Evolutionary conservation across 2,113 vertebrate genomes (phyloP), one percentile per base, ranked within the genome.

Genomic region (Jacana jacana): DNA sequence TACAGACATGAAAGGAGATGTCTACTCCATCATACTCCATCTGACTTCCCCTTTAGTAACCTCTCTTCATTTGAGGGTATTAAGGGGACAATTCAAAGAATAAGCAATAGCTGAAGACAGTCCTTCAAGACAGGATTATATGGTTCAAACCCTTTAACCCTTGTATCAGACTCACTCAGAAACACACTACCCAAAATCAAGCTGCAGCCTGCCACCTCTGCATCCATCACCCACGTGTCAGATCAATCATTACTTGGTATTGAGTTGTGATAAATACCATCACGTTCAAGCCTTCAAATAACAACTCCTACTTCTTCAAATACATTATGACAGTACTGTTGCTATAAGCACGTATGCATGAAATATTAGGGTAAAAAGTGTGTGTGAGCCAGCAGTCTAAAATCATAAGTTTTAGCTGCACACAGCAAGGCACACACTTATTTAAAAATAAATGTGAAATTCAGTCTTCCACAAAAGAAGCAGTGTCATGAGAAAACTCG

Each of bases 401-500:
- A 95, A 72, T 10, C 9, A 0, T 44, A 49, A 63, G 39, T 24
- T 95, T 91, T 57, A 88, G 66, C 75, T 95, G 78, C 88, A 92
- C 70, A 24, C 83, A 83, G 91, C 86, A 93, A 92, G 51, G 61
- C 82, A 96, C 37, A 93, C 42, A 81, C 91, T 94, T 88, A 89
- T 92, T 97, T 94, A 61, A 95, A 97, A 97, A 93, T 73, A 95
- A 94, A 94, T 82, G 81, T 97, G 95, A 97, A 97, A 96, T 97
- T 48, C 88, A 95, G 90, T 96, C 93, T 97, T 96, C 90, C 95
- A 98, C 82, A 97, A 97, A 98, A 97, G 95, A 35, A 97, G 98
- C 97, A 95, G 85, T 35, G 97, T 98, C 97, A 98, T 98, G 96
- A 98, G 94, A 98, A 98, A 98, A 98, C 96, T 97, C 88, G 0